These are phyloP conservation scores for Cydia pomonella DNA, from an alignment of 1,140 invertebrate species.

Conservation along the genomic window DNA sequence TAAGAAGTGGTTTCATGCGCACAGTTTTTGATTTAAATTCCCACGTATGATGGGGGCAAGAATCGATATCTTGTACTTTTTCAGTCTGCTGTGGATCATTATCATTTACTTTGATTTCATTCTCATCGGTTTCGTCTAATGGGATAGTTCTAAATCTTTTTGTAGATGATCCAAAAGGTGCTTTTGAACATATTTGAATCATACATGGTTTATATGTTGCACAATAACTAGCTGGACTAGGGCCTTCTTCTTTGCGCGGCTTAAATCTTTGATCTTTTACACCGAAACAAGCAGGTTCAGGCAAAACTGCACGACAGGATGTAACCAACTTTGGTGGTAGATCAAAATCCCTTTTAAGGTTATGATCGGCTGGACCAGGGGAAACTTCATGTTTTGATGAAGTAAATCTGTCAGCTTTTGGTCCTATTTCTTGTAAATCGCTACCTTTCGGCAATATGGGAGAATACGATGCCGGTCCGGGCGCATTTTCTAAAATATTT, in stretches of 20 bases:
- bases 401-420: slow-evolving; percentile 54
- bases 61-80: slow-evolving; percentile 32
- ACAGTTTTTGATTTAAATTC: slow-evolving; percentile 63
- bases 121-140: slow-evolving; percentile 40
- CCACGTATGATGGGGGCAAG: slow-evolving; percentile 50
- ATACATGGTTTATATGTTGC: slow-evolving; percentile 43
- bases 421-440: slow-evolving; percentile 47
- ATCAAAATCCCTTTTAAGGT: slow-evolving; percentile 60
- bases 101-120: slow-evolving; percentile 34
- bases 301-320: slow-evolving; percentile 50
- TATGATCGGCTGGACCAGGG: slow-evolving; percentile 60
- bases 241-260: slow-evolving; percentile 47
- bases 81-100: slow-evolving; percentile 17
- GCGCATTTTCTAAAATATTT: slow-evolving; percentile 53
- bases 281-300: slow-evolving; percentile 54
- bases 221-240: slow-evolving; percentile 63
- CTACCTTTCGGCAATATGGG: slow-evolving; percentile 49
- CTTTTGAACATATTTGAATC: slow-evolving; percentile 45
- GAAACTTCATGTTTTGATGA: slow-evolving; percentile 40
- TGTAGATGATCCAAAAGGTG: slow-evolving; percentile 56
- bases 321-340: slow-evolving; percentile 30
- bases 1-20: slow-evolving; percentile 56
- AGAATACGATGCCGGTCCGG: slow-evolving; percentile 59
- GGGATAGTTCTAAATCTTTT: slow-evolving; percentile 51
- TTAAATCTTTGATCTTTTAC: slow-evolving; percentile 58